phyloP scores from a whole-genome alignment of 1,140 invertebrate species.

The Bombus superbus region DNA sequence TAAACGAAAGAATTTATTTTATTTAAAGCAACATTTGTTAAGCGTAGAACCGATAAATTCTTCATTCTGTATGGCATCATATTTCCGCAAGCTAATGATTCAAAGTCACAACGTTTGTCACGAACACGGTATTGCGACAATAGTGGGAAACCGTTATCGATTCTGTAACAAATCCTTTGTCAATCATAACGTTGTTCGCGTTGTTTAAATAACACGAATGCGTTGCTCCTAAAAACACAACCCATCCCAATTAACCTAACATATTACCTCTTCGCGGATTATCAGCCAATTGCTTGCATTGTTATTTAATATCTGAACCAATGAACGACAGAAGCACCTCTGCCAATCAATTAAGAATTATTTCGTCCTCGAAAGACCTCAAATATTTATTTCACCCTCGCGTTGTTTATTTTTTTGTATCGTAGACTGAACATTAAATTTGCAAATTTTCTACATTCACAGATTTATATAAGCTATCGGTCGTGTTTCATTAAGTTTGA shows the following conservation, averaged over 20 bases:
- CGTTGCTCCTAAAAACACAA: neutral
- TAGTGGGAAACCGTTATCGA: too few species aligned
- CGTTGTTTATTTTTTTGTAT: neutral
- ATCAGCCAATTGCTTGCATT: neutral
- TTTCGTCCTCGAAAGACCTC: neutral
- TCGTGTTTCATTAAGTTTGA: too few species aligned
- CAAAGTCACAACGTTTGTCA: too few species aligned
- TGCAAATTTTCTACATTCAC: too few species aligned
- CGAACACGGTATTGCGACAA: too few species aligned
- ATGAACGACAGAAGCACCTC: too few species aligned
- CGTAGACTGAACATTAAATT: too few species aligned
- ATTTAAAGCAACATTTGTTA: too few species aligned
- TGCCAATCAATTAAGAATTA: neutral
- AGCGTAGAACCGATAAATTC: neutral
- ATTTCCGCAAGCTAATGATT: too few species aligned
- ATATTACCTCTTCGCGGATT: neutral
- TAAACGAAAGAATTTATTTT: neutral
- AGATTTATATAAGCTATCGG: too few species aligned
- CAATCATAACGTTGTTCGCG: neutral
- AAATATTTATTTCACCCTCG: neutral
- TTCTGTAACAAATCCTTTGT: neutral
- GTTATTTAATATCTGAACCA: neutral
- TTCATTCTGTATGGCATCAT: neutral
- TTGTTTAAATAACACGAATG: neutral
- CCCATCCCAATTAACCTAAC: conserved; percentile 1